A percentile compares a stretch with the other conserved stretches of the same genome.
phyloP scores from a whole-genome alignment of 1,140 invertebrate genomes.

The Pseudomyrmex gracilis region DNA sequence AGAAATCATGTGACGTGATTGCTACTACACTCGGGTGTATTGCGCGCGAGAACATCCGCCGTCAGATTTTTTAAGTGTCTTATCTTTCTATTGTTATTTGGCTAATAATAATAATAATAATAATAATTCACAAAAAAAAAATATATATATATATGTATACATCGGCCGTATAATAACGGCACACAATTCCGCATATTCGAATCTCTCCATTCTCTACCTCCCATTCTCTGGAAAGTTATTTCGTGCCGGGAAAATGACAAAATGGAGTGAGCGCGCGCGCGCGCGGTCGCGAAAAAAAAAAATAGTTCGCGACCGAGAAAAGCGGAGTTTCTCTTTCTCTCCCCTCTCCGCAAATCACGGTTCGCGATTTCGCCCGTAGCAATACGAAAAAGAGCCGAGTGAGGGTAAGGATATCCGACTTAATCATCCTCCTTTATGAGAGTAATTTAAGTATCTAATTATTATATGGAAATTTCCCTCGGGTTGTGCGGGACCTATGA shows the following conservation, averaged over 20 bases:
- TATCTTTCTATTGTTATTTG: too few relatives aligned
- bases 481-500: constrained; percentile 49
- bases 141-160: neutral
- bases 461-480: constrained; percentile 79
- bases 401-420: constrained; percentile 68
- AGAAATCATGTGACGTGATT: too few relatives aligned
- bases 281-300: constrained; percentile 37
- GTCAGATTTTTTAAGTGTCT: too few relatives aligned
- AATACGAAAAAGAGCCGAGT: constrained; percentile 19
- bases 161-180: constrained; percentile 2
- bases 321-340: neutral
- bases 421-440: constrained; percentile 79
- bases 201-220: neutral
- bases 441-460: constrained; percentile 80
- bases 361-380: constrained; percentile 7
- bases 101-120: constrained; percentile 1
- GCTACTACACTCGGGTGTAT: too few relatives aligned
- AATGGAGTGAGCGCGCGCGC: constrained; percentile 11
- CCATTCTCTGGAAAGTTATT: neutral
- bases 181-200: neutral
- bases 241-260: constrained; percentile 19
- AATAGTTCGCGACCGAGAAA: constrained; percentile 25
- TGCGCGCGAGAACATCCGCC: too few relatives aligned
- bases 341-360: constrained; percentile 8
- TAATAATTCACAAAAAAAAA: constrained; percentile 17